Base-by-base conservation (phyloP, 2,888 invertebrate genomes). In the Heteromyza rotundicornis region DNA sequence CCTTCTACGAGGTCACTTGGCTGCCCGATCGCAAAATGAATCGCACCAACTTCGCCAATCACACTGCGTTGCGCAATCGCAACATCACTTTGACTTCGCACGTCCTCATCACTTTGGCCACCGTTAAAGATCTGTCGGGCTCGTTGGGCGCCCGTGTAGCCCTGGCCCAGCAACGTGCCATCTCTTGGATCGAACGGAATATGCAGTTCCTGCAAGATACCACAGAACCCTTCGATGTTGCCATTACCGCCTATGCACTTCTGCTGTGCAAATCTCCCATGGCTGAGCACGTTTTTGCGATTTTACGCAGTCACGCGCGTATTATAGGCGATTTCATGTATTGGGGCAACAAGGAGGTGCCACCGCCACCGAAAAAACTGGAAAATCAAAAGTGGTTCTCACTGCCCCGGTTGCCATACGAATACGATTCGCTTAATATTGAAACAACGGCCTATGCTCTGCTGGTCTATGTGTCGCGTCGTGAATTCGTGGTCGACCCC, bases 31-130 rank as follows among this genome's bases (percentile, higher is more conserved):
- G 96, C 19, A 96, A 96, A 84, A 89, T 94, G 84, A 95, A 95
- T 84, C 87, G 88, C 53, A 88, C 91, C 0, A 79, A 81, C 53
- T 80, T 74, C n/a, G 79, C 74, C 20, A 77, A 85, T 64, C 82
- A 85, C 61, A 81, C 85, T 69, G 77, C 84, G 70, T 85, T 90
- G 63, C 83, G 86, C 60, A 88, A 90, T 69, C 86, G 92, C 16
- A 96, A 96, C 78, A 91, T 97, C 23, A 92, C 95, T 1, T 85
- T 98, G 19, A 98, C 98, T 0, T 96, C 98, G 0, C 96, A 97
- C 78, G 95, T 96, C 0, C 86, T 98, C 7, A 94, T 97, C 67
- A 92, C 94, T 1, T 83, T 98, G 70, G 91, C 92, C 62, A 88
- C 89, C 0, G 93, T 94, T 0, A 93, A 92, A 80, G 94, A 95